Evolutionary conservation across 2,113 vertebrate species (phyloP), one percentile per base, ranked within the genome.

Genomic region (Megatriorchis doriae): DNA sequence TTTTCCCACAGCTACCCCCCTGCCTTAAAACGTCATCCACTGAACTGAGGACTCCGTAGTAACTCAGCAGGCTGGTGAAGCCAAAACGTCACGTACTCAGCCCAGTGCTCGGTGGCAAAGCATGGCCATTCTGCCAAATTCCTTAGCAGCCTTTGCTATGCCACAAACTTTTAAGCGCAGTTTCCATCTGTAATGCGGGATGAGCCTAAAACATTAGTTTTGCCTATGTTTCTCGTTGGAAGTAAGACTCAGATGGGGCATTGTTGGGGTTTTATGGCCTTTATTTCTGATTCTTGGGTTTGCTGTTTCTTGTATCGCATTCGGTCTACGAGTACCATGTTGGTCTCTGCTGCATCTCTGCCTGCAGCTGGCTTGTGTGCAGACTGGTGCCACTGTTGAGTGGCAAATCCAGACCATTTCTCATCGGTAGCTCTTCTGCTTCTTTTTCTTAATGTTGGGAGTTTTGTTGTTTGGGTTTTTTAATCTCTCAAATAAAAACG

Each of bases 381-480:
- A 96, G 94, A 89, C 84, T 89, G 86, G 50, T 94, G 89, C 93
- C 84, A 5, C 90, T 40, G 50, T 23, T n/a, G 83, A 87, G 95
- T 55, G 96, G 96, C 84, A 94, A 92, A 91, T 86, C 84, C 94
- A 93, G 81, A 91, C 93, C 89, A 77, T 77, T 90, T 80, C 95
- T 94, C 86, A 81, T 85, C 2, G 3, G 89, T 96, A 95, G 91
- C 83, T 87, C 88, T 94, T 96, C 94, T 91, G 93, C 93, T 97
- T 97, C 87, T 94, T 95, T 94, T 96, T 94, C 84, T 94, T 97
- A 95, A 96, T 95, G 95, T 94, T 87, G 95, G 96, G 96, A 97
- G 90, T 95, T 96, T 96, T 96, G 90, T 96, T 97, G 96, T 97
- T 97, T 96, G 94, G 96, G 94, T 75, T 97, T 97, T 97, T 96